Evolutionary conservation across 1,140 invertebrate species (phyloP).

Genomic region (Drosophila subobscura): DNA sequence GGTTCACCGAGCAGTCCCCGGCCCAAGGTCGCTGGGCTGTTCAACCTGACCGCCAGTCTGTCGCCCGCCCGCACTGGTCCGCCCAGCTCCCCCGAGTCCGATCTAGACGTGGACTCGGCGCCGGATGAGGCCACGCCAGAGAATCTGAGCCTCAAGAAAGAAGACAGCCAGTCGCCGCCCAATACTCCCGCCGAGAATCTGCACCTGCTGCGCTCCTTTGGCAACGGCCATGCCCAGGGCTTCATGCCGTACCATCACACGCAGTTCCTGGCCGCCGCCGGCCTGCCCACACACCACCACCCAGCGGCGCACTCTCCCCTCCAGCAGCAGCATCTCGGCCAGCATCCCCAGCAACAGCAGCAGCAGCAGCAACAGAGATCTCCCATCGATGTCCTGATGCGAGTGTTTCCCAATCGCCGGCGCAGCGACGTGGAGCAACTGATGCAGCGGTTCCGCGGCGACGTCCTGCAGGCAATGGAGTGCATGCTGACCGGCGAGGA

Average conservation of each 20-base stretch:
- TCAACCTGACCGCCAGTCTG: constrained; percentile 77
- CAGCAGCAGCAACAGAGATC: constrained; percentile 85
- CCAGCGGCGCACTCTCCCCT: constrained; percentile 54
- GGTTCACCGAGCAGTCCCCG: constrained; percentile 84
- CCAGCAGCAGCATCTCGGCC: constrained; percentile 39
- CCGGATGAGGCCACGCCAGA: constrained; percentile 86
- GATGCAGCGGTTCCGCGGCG: constrained; percentile 90
- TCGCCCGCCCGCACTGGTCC: constrained; percentile 84
- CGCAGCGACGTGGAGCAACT: constrained; percentile 92
- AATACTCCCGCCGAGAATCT: constrained; percentile 76
- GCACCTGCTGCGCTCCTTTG: constrained; percentile 72
- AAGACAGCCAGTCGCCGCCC: constrained; percentile 82
- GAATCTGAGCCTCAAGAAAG: constrained; percentile 86
- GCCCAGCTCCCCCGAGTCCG: constrained; percentile 84
- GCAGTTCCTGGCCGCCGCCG: constrained; percentile 83
- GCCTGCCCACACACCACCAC: constrained; percentile 64
- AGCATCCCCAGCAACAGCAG: constrained; percentile 49
- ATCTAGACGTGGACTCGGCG: constrained; percentile 85
- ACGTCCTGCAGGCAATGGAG: constrained; percentile 95
- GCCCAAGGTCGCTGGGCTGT: constrained; percentile 83
- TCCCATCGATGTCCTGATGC: constrained; percentile 89
- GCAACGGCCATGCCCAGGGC: constrained; percentile 71
- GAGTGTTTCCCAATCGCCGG: constrained; percentile 93
- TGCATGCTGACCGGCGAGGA: constrained; percentile 89
- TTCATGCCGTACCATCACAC: constrained; percentile 84